Evolutionary conservation across 92 coral and sea anemone species (phyloP), one percentile per base, ranked within the genome.

Genomic region (Phymanthus crucifer): DNA sequence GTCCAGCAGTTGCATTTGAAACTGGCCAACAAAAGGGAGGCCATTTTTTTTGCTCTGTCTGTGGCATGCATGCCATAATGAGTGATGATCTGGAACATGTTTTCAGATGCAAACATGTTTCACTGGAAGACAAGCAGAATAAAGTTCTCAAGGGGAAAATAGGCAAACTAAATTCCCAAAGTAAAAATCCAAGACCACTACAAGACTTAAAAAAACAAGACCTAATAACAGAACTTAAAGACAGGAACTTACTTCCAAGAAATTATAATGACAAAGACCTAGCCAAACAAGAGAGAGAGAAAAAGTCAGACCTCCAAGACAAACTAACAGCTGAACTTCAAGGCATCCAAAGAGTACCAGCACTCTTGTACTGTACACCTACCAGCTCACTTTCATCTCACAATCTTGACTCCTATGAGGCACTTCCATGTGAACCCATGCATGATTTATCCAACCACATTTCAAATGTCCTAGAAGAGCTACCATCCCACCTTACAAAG

Each of bases 51-150:
- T 74, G 78, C 40, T 74, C 78, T 10, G 78, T 74, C 10, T 74
- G 78, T 74, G 78, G 78, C 32, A 74, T 73, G 57, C 78, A 73
- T 47, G 78, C 78, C 2, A 23, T 65, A 10, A 77, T 57, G 73
- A 65, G 73, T 40, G 43, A 29, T 13, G 21, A 6, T 2, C 48
- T 61, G 24, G 81, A 77, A 24, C 54, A 77, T 61, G 50, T 77
- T 6, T 77, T 56, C 56, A 77, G 72, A 64, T 77, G 81, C 73
- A 77, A 56, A 56, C 81, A 77, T 64, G 56, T 57, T 33, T 82
- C 81, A 17, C 56, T 82, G n/a, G 8, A 33, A 4, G 86, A 82
- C 70, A 72, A 65, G 24, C 81, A 82, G 32, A 10, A 75, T 48
- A 13, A 19, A 4, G 57, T 82, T 10, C 32, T 74, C 0, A 74